Base-by-base conservation (phyloP, 1,140 invertebrate species). In the Notospermus geniculatus region DNA sequence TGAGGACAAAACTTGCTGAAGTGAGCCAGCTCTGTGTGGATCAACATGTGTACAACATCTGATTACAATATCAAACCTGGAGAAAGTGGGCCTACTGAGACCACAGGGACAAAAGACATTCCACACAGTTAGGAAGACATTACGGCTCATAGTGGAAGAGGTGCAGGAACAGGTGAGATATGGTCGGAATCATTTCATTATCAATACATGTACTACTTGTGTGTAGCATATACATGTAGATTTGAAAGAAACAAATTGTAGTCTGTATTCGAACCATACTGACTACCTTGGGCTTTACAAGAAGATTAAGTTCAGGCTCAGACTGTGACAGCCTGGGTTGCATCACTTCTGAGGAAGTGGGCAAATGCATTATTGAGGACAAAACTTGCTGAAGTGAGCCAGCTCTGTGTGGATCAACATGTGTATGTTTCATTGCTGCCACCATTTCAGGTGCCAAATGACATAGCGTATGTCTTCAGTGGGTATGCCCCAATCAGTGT, bases 401-500 rank as follows among this genome's bases (percentile, higher is more conserved):
- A 22, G 11, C 22, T 54, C 52, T 54, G 85, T 92, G 22, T 90
- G 94, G 75, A 91, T 92, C 13, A 97, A 97, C 77, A 95, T 95
- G 0, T 88, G 92, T 71, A 86, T n/a, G n/a, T n/a, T n/a, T n/a
- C n/a, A n/a, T n/a, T n/a, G n/a, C n/a, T 41, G 2, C 54, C 15
- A 7, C 46, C 53, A 61, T 68, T 72, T 9, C 66, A 82, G 77
- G 84, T 88, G 65, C 91, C 90, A 0, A 90, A 88, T 66, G 93
- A 97, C 73, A 94, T 96, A 54, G 90, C 92, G 64, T 97, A 95
- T 78, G 90, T 97, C 29, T 91, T 93, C 79, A 92, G 91, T 63
- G 74, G 82, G 17, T 98, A 97, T 81, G 93, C 95, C 0, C 95
- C 95, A 0, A 71, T 98, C n/a, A 94, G 90, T 70, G 88, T 94